phyloP scores from a whole-genome alignment of 2,888 invertebrate species.

The Eulithis prunata region DNA sequence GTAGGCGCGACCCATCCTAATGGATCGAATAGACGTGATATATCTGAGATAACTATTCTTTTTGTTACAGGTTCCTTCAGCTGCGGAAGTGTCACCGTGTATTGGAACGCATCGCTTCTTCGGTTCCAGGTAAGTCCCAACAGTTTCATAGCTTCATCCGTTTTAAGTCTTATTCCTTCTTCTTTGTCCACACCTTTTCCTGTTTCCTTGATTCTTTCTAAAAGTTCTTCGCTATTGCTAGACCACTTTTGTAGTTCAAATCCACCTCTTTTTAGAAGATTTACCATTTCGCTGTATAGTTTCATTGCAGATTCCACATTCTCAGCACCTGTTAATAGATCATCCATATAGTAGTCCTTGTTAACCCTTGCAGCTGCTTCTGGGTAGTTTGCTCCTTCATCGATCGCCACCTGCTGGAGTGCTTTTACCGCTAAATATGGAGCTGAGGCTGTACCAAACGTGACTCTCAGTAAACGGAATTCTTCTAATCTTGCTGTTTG shows the following conservation, averaged over 20 bases:
- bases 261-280: not conserved
- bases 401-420: not conserved
- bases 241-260: not conserved
- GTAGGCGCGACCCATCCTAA: conserved; percentile 49
- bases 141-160: too few species aligned
- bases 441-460: not conserved
- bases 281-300: not conserved
- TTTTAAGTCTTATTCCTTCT: too few species aligned
- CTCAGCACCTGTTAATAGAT: not conserved
- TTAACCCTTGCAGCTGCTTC: not conserved
- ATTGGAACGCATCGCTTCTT: not conserved
- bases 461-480: not conserved
- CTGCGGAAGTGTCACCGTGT: not conserved
- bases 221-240: not conserved
- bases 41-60: conserved; percentile 48
- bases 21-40: conserved; percentile 48
- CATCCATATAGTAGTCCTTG: not conserved
- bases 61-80: conserved; percentile 44
- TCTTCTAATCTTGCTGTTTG: not conserved
- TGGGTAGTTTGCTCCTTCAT: not conserved
- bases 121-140: too few species aligned
- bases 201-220: too few species aligned
- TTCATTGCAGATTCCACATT: not conserved
- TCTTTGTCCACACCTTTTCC: too few species aligned
- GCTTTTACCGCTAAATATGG: not conserved